Evolutionary conservation across 2,113 vertebrate genomes (phyloP).

Genomic region (Hyla sarda): DNA sequence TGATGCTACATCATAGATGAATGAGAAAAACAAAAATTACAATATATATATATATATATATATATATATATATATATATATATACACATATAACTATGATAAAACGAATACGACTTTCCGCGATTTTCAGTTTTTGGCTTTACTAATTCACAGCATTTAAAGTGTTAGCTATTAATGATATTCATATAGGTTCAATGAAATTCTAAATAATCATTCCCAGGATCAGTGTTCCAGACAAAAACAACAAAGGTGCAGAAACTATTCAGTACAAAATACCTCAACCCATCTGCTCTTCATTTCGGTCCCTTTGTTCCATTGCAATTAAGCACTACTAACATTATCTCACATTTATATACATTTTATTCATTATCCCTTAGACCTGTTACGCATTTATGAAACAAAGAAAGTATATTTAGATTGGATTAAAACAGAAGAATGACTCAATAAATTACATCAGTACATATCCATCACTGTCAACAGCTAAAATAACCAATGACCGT

Average conservation of each 20-base stretch:
- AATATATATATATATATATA: too few relatives aligned
- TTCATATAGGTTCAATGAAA: slow-evolving; percentile 5
- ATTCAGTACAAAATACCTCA: neutral
- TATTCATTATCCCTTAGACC: neutral
- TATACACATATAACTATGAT: too few relatives aligned
- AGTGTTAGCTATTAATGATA: neutral
- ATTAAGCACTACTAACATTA: neutral
- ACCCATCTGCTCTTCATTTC: slow-evolving; percentile 20
- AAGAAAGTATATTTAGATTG: slow-evolving; percentile 13
- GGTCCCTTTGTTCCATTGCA: neutral
- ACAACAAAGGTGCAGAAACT: neutral
- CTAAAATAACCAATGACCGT: neutral
- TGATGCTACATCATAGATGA: too few relatives aligned
- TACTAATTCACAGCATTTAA: neutral
- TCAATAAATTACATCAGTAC: slow-evolving; percentile 5
- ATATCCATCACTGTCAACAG: neutral
- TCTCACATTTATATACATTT: neutral
- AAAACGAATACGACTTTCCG: neutral
- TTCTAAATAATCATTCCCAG: neutral
- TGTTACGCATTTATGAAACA: slow-evolving; percentile 23
- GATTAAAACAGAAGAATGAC: neutral
- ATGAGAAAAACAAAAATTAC: too few relatives aligned
- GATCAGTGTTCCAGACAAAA: neutral
- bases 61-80: too few relatives aligned
- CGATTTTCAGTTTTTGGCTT: neutral